Evolutionary conservation across 2,888 invertebrate species (phyloP).

Genomic region (Agapostemon virescens): DNA sequence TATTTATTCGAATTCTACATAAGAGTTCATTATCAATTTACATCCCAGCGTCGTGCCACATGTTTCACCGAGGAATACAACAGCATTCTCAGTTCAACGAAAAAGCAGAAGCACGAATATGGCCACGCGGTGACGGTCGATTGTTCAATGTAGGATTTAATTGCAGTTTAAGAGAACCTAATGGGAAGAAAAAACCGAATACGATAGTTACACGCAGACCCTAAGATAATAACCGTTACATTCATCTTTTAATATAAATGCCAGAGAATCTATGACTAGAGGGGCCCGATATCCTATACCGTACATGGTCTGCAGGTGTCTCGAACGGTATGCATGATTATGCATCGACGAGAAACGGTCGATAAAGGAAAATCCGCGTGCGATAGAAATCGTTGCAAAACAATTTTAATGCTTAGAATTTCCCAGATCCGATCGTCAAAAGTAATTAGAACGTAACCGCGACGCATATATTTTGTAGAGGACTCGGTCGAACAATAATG

Average conservation of each 20-base stretch:
- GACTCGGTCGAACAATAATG: background rate
- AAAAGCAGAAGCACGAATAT: background rate
- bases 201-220: background rate
- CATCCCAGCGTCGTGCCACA: background rate
- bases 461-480: background rate
- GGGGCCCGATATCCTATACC: background rate
- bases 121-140: background rate
- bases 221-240: background rate
- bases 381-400: conserved; percentile 22
- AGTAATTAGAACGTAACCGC: background rate
- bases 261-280: background rate
- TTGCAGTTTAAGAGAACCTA: background rate
- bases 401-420: conserved; percentile 17
- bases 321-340: background rate
- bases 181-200: background rate
- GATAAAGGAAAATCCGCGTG: conserved; percentile 32
- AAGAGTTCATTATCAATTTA: background rate
- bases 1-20: background rate
- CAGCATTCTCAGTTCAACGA: background rate
- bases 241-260: background rate
- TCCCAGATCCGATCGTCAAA: conserved; percentile 4
- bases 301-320: background rate
- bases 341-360: conserved; percentile 7
- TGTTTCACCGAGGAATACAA: background rate
- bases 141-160: conserved; percentile 21